These are phyloP conservation scores for Musca domestica DNA, from an alignment of 1,140 invertebrate genomes.

Conservation along the genomic window DNA sequence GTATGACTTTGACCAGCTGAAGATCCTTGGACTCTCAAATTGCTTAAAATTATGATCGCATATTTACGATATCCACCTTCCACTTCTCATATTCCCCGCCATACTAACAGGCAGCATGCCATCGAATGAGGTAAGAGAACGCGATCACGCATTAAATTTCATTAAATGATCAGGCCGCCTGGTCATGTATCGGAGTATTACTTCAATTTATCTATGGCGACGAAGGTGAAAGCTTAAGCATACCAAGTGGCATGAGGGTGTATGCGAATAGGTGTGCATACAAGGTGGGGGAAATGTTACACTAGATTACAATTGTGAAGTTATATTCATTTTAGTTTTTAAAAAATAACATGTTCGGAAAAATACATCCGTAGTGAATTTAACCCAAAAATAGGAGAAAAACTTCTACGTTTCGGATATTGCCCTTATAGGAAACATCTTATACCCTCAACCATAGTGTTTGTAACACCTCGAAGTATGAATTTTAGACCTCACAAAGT, in stretches of 20 bases:
- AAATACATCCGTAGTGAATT: too few relatives aligned
- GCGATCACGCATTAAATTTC: slow-evolving; percentile 17
- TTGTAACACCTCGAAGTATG: too few relatives aligned
- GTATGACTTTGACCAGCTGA: not conserved
- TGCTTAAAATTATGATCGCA: slow-evolving; percentile 7
- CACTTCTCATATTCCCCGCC: not conserved
- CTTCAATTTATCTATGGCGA: too few relatives aligned
- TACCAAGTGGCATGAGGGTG: not conserved
- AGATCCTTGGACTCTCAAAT: not conserved
- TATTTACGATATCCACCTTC: slow-evolving; percentile 2
- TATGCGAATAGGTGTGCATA: not conserved
- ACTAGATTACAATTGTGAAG: too few relatives aligned
- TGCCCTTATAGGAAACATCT: too few relatives aligned
- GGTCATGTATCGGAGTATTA: too few relatives aligned
- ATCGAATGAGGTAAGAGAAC: not conserved
- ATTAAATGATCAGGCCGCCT: not conserved
- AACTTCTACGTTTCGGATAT: too few relatives aligned
- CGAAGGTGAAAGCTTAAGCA: not conserved
- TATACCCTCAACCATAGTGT: too few relatives aligned
- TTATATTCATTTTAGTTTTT: too few relatives aligned
- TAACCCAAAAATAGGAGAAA: too few relatives aligned
- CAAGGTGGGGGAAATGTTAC: not conserved
- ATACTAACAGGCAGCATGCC: not conserved
- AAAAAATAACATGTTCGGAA: too few relatives aligned
- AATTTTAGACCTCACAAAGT: too few relatives aligned